Percentiles rank a stretch among this genome's conserved stretches.
Evolutionary conservation across 2,888 invertebrate species (phyloP).

Genomic region (Syrista parreyssii): DNA sequence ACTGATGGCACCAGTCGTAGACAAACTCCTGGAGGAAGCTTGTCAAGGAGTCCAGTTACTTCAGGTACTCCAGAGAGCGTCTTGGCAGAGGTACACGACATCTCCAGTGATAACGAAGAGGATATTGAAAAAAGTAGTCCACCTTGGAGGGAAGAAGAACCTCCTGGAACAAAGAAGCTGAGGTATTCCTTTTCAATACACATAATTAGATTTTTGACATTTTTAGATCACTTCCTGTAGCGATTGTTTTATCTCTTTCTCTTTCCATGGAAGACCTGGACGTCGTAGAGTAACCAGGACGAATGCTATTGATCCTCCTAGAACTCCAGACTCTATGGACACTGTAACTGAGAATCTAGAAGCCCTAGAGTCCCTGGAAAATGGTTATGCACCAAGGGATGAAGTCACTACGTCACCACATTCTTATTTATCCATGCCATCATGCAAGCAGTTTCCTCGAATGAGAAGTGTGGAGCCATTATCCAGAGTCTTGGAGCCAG

Average conservation of each 20-base stretch:
- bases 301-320: conserved; percentile 47
- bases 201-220: neutral
- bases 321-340: conserved; percentile 41
- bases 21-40: conserved; percentile 46
- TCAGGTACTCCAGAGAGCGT: conserved; percentile 52
- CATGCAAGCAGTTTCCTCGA: conserved; percentile 86
- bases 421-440: conserved; percentile 88
- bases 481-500: conserved; percentile 82
- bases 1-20: conserved; percentile 57
- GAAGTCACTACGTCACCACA: conserved; percentile 69
- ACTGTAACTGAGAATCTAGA: conserved; percentile 39
- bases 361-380: conserved; percentile 47
- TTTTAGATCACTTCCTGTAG: neutral
- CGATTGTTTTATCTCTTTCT: neutral
- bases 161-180: neutral
- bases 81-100: conserved; percentile 46
- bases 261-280: conserved; percentile 22
- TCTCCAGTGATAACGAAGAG: conserved; percentile 52
- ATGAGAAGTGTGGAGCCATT: conserved; percentile 82
- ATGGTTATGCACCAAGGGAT: conserved; percentile 43
- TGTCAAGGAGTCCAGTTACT: conserved; percentile 51
- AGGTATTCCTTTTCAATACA: neutral
- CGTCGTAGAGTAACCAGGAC: conserved; percentile 40
- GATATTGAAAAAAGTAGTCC: conserved; percentile 38
- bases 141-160: conserved; percentile 45